Base-by-base conservation (phyloP, 2,797 vertebrate genomes). In the Myoxocephalus aenaeus region DNA sequence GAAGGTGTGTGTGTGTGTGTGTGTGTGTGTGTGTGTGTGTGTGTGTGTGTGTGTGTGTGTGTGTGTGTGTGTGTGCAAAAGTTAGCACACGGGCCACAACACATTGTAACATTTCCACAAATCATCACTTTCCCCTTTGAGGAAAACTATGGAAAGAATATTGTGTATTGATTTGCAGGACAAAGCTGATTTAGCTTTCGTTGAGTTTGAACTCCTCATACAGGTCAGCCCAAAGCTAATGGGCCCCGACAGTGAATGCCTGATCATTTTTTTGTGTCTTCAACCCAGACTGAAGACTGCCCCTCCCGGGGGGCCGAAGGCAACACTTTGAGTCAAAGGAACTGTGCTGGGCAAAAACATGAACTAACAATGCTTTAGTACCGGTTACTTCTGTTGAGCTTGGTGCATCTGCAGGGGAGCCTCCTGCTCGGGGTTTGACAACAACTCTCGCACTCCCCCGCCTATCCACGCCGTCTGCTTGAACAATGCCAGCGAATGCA, bases 221-320 rank as follows among this genome's bases (percentile, higher is more conserved):
- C 20, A 51, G 32, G 13, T 20, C 48, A 63, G 34, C 54, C 36
- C 48, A 67, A 25, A 76, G 46, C 22, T 36, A 50, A 11, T 2
- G 11, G 25, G 36, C 15, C 38, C 32, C 3, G 50, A 65, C 48
- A 77, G 29, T 22, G 3, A 54, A n/a, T 29, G 42, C 2, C 17
- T 65, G 32, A 75, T 81, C 15, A 59, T 51, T 44, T 64, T 70
- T 61, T 63, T 80, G n/a, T 32, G 65, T 79, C 63, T 80, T 75
- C 75, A 82, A 82, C 70, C 51, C 29, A 18, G 46, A 74, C 63
- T 58, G 15, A 14, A 71, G 50, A 65, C 44, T 67, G 68, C 53
- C 53, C 51, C 22, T 59, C 5, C 27, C 70, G 50, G 13, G 62
- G 61, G 61, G 65, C 63, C 46, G 40, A 18, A 71, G 40, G 59